Conservation (phyloP, 2,113 vertebrate species). For the Philantomba maxwellii region DNA sequence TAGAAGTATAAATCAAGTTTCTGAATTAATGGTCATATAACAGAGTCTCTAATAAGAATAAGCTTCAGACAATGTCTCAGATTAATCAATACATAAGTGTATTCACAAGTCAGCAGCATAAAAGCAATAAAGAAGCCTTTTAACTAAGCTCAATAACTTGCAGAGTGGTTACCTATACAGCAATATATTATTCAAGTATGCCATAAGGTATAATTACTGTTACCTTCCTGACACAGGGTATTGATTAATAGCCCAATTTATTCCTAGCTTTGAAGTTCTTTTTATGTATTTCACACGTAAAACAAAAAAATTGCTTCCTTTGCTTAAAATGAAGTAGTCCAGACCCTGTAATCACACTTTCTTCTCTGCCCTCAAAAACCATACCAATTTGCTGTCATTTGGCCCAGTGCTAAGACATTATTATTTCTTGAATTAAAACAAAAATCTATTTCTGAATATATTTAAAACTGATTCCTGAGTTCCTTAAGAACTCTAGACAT, state of each 20-base stretch:
- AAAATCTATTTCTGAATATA: background rate
- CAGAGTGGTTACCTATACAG: background rate
- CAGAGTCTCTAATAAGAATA: constrained; percentile 2
- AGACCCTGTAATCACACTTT: constrained; percentile 43
- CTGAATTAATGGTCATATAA: background rate
- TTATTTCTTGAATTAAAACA: constrained; percentile 14
- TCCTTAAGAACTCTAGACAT: background rate
- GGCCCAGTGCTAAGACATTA: background rate
- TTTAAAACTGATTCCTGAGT: background rate
- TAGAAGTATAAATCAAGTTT: background rate
- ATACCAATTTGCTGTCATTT: constrained; percentile 26
- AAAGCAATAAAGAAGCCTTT: background rate
- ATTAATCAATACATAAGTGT: background rate
- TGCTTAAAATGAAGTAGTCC: constrained; percentile 34
- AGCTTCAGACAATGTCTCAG: background rate
- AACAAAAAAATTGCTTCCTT: constrained; percentile 26
- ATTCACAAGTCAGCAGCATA: background rate
- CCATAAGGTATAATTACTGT: background rate
- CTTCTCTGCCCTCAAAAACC: constrained; percentile 24
- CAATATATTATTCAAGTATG: background rate
- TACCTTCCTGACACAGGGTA: background rate
- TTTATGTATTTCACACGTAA: constrained; percentile 40
- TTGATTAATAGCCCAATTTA: constrained; percentile 50
- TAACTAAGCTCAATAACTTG: background rate
- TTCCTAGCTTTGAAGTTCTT: constrained; percentile 39